Evolutionary conservation across 2,888 invertebrate species (phyloP), one percentile per base, ranked within the genome.

Genomic region (Macrostomum cliftonense): DNA sequence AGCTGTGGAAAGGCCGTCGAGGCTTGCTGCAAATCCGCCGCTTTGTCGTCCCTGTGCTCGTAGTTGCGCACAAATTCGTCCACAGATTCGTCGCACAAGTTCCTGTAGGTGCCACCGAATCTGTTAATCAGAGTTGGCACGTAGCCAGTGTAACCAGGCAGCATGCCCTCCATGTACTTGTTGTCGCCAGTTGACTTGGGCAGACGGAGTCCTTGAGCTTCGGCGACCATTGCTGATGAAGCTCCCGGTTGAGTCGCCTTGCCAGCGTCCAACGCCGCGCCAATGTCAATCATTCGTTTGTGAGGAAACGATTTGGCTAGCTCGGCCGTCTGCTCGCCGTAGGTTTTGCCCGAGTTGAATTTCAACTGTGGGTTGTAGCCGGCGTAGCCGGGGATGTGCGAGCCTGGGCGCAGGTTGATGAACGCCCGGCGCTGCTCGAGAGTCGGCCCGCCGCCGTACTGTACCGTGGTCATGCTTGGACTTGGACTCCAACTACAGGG

Each of bases 121-220:
- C 61, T 61, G 57, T 64, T 70, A 12, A 64, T 59, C 60, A 62
- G 59, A 42, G 64, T 54, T 12, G 70, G 70, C 44, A 70, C 63
- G 53, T 68, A 68, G 12, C 68, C 69, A 57, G 67, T 65, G 50
- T 67, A 67, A 11, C 67, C 67, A 44, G 68, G 67, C 5, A 68
- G 62, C 68, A 70, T 68, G 28, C 60, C 55, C 43, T 64, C 59
- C 43, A 67, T 67, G 50, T 64, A 67, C 56, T 67, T 67, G 55
- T 68, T 68, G 54, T 67, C 66, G 12, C 66, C 68, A 12, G 63
- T 62, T 1, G 64, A 19, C 37, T 45, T 17, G 13, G 19, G 36
- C n/a, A 40, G 40, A 2, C 17, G 17, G 9, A 40, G 17, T 28
- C 28, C 28, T 9, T 28, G 28, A 28, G 28, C 28, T 28, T 28